Evolutionary conservation across 35 echinoderm and acorn worm genomes (phyloP).

Genomic region (Chiridota heheva): DNA sequence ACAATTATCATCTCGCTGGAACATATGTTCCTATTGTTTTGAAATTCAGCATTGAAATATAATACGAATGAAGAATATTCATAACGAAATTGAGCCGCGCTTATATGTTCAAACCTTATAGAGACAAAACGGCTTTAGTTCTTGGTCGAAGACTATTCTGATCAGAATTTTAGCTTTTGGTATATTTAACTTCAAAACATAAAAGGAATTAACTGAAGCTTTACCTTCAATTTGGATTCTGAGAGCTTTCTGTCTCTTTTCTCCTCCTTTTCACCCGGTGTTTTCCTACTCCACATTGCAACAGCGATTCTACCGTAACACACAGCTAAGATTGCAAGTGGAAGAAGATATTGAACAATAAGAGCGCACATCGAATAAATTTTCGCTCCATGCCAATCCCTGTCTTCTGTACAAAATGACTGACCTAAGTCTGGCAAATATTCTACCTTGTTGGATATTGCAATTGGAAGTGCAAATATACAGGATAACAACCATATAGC

Average conservation of each 20-base stretch:
- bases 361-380: conserved; percentile 66
- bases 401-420: conserved; percentile 54
- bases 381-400: conserved; percentile 37
- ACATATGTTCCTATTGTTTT: too few species aligned
- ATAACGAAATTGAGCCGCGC: too few species aligned
- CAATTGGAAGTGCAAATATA: conserved; percentile 63
- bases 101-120: too few species aligned
- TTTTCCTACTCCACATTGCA: conserved; percentile 80
- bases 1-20: too few species aligned
- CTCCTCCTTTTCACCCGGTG: conserved; percentile 83
- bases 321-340: conserved; percentile 62
- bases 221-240: conserved; percentile 96
- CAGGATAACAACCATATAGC: conserved; percentile 80
- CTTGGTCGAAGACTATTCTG: too few species aligned
- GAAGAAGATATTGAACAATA: conserved; percentile 78
- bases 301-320: conserved; percentile 75
- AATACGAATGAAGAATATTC: too few species aligned
- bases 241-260: conserved; percentile 70
- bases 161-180: too few species aligned
- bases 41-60: too few species aligned
- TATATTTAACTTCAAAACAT: too few species aligned
- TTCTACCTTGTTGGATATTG: conserved; percentile 52
- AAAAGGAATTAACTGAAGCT: neutral
- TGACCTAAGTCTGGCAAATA: conserved; percentile 4
- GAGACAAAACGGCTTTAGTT: too few species aligned